phyloP scores from a whole-genome alignment of 92 coral and sea anemone species.

The Epizoanthus scotinus region DNA sequence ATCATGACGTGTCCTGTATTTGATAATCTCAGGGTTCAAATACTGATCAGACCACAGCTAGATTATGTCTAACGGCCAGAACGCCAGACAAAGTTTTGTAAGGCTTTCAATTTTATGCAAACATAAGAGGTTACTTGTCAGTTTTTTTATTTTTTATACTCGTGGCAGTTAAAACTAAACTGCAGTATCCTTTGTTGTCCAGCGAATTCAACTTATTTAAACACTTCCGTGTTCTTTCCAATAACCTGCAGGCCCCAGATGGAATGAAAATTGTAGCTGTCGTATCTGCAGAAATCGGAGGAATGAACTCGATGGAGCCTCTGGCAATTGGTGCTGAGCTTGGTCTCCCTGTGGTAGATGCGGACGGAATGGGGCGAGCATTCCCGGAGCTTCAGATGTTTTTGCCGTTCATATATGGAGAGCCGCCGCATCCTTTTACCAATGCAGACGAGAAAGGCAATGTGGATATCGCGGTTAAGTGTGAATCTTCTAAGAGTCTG shows the following conservation, averaged over 20 bases:
- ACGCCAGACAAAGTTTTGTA: too few species aligned
- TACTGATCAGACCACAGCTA: too few species aligned
- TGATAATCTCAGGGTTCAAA: too few species aligned
- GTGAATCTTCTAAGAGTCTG: constrained; percentile 64
- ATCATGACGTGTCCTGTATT: too few species aligned
- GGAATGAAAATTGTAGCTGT: constrained; percentile 62
- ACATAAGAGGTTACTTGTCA: too few species aligned
- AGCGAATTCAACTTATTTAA: too few species aligned
- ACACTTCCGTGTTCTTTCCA: too few species aligned
- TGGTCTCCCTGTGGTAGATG: constrained; percentile 92
- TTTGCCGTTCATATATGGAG: constrained; percentile 78
- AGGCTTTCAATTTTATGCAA: too few species aligned
- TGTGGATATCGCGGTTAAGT: constrained; percentile 60
- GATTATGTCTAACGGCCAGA: too few species aligned
- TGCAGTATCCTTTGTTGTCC: too few species aligned
- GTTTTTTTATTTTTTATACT: too few species aligned
- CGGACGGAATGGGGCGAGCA: constrained; percentile 99
- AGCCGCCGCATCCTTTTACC: constrained; percentile 71
- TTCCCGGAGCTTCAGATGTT: constrained; percentile 96
- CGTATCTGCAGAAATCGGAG: constrained; percentile 86
- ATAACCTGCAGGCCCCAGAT: constrained; percentile 29
- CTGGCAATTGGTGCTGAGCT: constrained; percentile 74
- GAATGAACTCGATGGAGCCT: constrained; percentile 86
- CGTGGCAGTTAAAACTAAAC: too few species aligned
- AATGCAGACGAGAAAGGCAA: constrained; percentile 71